These are phyloP conservation scores for Sturnira hondurensis DNA, from an alignment of 2,113 vertebrate genomes.

Conservation along the genomic window DNA sequence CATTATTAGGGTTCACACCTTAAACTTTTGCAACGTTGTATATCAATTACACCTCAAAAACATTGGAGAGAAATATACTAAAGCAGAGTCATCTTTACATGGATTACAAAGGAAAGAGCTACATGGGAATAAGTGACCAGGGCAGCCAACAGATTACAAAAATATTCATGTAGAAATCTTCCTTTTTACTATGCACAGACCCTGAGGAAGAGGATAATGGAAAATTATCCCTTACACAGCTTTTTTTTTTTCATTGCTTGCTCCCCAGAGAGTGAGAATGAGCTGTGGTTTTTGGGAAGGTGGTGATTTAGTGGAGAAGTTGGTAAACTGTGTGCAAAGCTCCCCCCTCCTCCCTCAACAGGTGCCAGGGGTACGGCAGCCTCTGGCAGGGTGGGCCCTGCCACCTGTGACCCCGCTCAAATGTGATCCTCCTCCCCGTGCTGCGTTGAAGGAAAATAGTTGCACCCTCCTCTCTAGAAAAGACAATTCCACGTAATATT, in stretches of 20 bases:
- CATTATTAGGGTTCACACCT: not conserved
- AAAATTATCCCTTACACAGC: not conserved
- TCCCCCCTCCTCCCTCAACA: not conserved
- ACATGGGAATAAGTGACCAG: not conserved
- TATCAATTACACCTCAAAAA: not conserved
- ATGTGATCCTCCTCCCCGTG: not conserved
- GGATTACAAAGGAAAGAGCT: not conserved
- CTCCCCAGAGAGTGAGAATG: not conserved
- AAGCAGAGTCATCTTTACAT: not conserved
- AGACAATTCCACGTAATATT: constrained; percentile 25
- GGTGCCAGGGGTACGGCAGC: not conserved
- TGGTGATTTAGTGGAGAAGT: constrained; percentile 7
- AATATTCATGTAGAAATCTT: not conserved
- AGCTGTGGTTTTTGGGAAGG: not conserved
- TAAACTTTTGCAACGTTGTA: not conserved
- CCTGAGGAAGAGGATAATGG: not conserved
- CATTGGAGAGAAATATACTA: not conserved
- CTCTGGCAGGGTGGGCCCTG: not conserved
- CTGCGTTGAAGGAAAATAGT: constrained; percentile 2
- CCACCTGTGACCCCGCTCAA: not conserved
- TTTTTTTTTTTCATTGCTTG: not conserved
- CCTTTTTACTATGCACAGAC: not conserved
- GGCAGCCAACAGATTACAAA: not conserved
- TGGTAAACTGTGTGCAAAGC: not conserved
- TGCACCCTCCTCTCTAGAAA: not conserved